phyloP scores from a whole-genome alignment of 2,888 invertebrate species.

The Acleris laterana region DNA sequence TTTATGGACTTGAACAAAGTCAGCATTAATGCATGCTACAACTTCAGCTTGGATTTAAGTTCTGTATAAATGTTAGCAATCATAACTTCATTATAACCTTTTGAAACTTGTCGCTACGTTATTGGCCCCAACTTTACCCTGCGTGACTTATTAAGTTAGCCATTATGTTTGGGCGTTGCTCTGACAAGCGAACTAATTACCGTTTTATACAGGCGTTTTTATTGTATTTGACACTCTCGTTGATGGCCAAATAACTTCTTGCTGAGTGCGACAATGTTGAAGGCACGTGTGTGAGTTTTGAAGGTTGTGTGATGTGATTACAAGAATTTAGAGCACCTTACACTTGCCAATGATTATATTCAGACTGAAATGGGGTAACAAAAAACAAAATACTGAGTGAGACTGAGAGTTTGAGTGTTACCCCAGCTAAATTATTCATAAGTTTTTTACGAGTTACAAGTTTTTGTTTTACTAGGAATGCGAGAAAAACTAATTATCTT shows the following conservation, averaged over 20 bases:
- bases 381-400: too few relatives aligned
- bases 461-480: too few relatives aligned
- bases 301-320: background rate
- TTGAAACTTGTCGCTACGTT: conserved; percentile 12
- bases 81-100: background rate
- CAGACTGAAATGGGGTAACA: too few relatives aligned
- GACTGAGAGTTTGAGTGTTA: too few relatives aligned
- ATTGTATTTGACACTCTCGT: conserved; percentile 36
- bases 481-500: too few relatives aligned
- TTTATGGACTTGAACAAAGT: too few relatives aligned
- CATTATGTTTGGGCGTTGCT: conserved; percentile 38
- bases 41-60: too few relatives aligned
- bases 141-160: conserved; percentile 38
- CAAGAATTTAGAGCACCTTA: too few relatives aligned
- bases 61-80: background rate
- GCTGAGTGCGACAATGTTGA: conserved; percentile 3
- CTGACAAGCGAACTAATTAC: conserved; percentile 36
- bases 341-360: too few relatives aligned
- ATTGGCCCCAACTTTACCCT: conserved; percentile 19
- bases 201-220: conserved; percentile 27
- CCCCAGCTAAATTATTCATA: too few relatives aligned
- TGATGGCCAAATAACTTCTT: conserved; percentile 26
- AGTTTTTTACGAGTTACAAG: too few relatives aligned
- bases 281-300: conserved; percentile 10
- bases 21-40: too few relatives aligned